Conservation (phyloP, 2,797 vertebrate genomes). For the Sarcophilus harrisii region DNA sequence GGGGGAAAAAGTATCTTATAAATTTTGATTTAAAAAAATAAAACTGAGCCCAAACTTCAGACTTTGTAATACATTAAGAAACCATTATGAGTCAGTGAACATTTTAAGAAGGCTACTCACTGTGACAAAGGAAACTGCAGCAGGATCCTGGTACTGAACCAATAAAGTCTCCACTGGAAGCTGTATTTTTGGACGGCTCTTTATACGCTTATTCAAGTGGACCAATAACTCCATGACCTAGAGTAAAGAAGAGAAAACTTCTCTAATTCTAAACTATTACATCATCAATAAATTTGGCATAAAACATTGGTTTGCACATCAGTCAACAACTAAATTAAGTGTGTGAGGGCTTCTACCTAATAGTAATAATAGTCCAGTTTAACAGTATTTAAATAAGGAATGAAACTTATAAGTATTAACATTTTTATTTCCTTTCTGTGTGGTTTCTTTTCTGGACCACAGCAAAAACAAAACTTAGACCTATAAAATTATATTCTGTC, state of each 20-base stretch:
- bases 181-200: conserved; percentile 97
- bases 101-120: conserved; percentile 83
- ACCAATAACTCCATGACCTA: conserved; percentile 99
- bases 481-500: neutral
- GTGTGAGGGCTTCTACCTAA: neutral
- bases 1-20: neutral
- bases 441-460: neutral
- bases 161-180: conserved; percentile 98
- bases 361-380: neutral
- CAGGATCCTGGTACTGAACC: conserved; percentile 98
- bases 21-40: conserved; percentile 44
- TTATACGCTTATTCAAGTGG: conserved; percentile 98
- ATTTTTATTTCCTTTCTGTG: neutral
- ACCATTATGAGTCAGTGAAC: neutral
- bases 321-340: neutral
- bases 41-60: conserved; percentile 50
- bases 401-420: neutral
- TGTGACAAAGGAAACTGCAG: conserved; percentile 98
- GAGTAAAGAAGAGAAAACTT: conserved; percentile 42
- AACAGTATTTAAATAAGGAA: neutral
- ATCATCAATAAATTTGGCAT: neutral
- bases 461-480: neutral
- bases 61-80: neutral
- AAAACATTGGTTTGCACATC: neutral
- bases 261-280: conserved; percentile 27